Evolutionary conservation across 2,797 vertebrate genomes (phyloP).

Genomic region (Crocidura indochinensis): DNA sequence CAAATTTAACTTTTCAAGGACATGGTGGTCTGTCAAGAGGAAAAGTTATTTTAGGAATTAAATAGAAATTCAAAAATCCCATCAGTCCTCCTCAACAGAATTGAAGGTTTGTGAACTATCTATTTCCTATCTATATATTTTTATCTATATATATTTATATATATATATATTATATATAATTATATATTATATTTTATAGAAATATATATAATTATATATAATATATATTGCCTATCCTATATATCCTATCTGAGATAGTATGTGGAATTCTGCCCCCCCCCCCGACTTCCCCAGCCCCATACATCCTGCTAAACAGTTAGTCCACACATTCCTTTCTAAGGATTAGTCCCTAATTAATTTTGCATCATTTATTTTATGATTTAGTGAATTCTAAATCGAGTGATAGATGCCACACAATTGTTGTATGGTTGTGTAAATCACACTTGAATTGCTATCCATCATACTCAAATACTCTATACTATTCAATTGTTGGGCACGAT

Average conservation of each 20-base stretch:
- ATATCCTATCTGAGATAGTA: neutral
- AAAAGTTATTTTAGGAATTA: slow-evolving; percentile 88
- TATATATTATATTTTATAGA: too few species aligned
- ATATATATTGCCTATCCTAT: too few species aligned
- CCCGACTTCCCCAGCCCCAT: neutral
- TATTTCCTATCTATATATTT: slow-evolving; percentile 16
- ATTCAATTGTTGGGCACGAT: too few species aligned
- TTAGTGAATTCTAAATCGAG: slow-evolving; percentile 76
- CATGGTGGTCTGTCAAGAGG: slow-evolving; percentile 86
- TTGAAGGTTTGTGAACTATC: slow-evolving; percentile 81
- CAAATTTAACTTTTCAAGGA: slow-evolving; percentile 92
- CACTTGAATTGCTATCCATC: slow-evolving; percentile 55
- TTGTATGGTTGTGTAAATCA: neutral
- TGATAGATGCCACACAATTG: neutral
- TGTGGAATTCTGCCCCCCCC: neutral
- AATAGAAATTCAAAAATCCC: slow-evolving; percentile 80
- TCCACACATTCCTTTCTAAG: slow-evolving; percentile 75
- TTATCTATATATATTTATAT: too few species aligned
- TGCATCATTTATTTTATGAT: slow-evolving; percentile 65
- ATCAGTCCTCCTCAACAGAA: slow-evolving; percentile 65
- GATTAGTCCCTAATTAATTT: slow-evolving; percentile 77
- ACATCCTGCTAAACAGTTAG: slow-evolving; percentile 70
- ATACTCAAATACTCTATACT: neutral
- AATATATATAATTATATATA: too few species aligned
- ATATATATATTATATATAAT: too few species aligned